These are phyloP conservation scores for Serripes groenlandicus DNA, from an alignment of 2,888 invertebrate species.

Conservation along the genomic window DNA sequence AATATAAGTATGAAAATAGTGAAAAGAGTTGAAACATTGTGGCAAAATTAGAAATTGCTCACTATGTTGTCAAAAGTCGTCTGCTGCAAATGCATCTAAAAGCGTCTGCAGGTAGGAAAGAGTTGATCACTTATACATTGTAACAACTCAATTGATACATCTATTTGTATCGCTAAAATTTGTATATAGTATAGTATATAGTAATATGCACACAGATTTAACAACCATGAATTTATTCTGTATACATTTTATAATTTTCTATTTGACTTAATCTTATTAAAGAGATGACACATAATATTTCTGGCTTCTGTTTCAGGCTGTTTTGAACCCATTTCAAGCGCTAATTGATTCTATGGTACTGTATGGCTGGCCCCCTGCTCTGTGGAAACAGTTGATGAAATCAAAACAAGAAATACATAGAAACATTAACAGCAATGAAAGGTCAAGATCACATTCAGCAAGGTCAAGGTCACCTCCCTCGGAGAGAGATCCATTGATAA, in stretches of 20 bases:
- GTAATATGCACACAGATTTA: too few species aligned
- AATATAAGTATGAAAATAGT: too few species aligned
- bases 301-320: slow-evolving; percentile 39
- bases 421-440: slow-evolving; percentile 9
- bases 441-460: slow-evolving; percentile 30
- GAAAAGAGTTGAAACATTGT: too few species aligned
- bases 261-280: not conserved
- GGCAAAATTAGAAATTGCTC: too few species aligned
- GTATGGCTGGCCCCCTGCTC: slow-evolving; percentile 24
- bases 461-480: slow-evolving; percentile 21
- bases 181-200: too few species aligned
- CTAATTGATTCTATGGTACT: slow-evolving; percentile 55
- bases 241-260: not conserved
- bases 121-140: too few species aligned
- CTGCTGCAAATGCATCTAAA: too few species aligned
- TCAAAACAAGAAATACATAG: slow-evolving; percentile 16
- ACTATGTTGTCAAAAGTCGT: too few species aligned
- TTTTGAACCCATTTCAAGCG: slow-evolving; percentile 63
- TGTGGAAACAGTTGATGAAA: slow-evolving; percentile 36
- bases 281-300: not conserved
- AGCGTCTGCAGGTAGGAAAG: too few species aligned
- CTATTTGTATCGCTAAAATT: too few species aligned
- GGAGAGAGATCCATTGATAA: slow-evolving; percentile 48
- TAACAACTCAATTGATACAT: too few species aligned
- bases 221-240: too few species aligned